A percentile compares a stretch with the other conserved stretches of the same genome.
These are phyloP conservation scores for Nanorana parkeri DNA, from an alignment of 2,113 vertebrate species.

Conservation along the genomic window DNA sequence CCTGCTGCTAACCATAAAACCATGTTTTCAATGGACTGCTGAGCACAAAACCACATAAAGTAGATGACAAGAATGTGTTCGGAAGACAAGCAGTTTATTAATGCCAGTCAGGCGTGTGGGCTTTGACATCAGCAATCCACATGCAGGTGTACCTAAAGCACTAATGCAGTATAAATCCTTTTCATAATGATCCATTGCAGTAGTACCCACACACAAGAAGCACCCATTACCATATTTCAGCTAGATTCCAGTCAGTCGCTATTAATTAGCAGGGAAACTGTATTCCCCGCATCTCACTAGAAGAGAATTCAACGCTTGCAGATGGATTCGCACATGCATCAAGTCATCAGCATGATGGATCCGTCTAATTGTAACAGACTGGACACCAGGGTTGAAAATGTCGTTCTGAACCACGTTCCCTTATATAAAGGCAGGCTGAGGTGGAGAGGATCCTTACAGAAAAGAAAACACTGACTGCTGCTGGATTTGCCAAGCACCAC, in stretches of 20 bases:
- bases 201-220: neutral
- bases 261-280: too few species aligned
- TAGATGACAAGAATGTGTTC: conserved; percentile 7
- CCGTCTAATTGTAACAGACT: neutral
- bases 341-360: neutral
- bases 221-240: neutral
- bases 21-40: neutral
- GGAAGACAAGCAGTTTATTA: conserved; percentile 15
- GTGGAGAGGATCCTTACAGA: too few species aligned
- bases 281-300: too few species aligned
- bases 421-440: too few species aligned
- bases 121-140: neutral
- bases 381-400: too few species aligned
- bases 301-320: too few species aligned
- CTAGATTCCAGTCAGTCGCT: too few species aligned
- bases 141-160: neutral
- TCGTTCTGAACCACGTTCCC: too few species aligned
- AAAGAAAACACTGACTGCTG: too few species aligned
- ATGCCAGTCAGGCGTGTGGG: neutral
- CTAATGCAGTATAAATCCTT: neutral
- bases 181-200: too few species aligned
- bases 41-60: conserved; percentile 21
- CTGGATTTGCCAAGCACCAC: too few species aligned
- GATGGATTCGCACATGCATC: neutral
- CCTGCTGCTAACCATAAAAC: conserved; percentile 30